phyloP scores from a whole-genome alignment of 2,797 vertebrate genomes.

The Rhynchotus rufescens region DNA sequence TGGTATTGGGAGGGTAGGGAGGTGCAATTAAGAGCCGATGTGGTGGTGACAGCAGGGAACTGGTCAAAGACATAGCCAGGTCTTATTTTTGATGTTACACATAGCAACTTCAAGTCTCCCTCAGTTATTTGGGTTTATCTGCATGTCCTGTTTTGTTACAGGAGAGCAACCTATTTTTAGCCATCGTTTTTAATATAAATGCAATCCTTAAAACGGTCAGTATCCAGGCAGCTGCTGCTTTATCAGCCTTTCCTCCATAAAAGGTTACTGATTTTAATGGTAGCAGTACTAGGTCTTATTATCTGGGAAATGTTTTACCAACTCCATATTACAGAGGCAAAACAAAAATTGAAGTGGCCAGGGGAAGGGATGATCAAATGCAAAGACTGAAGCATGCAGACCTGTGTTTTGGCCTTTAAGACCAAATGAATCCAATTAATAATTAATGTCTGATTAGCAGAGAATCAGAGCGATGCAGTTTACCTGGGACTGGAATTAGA shows the following conservation, averaged over 20 bases:
- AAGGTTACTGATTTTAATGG: neutral
- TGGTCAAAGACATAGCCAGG: neutral
- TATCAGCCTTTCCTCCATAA: neutral
- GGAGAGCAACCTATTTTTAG: neutral
- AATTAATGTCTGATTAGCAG: neutral
- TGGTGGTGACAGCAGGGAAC: neutral
- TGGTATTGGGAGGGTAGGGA: fast-evolving
- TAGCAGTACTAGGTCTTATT: neutral
- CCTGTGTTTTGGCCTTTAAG: neutral
- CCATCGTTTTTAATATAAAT: neutral
- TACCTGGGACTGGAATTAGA: neutral
- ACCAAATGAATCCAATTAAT: neutral
- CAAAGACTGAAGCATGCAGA: neutral
- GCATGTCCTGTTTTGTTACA: fast-evolving
- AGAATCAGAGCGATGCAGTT: neutral
- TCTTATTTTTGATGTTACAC: neutral
- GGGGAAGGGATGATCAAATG: neutral
- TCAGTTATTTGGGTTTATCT: neutral
- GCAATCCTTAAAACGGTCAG: neutral
- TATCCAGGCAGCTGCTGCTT: neutral
- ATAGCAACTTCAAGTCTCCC: neutral
- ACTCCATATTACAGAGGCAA: neutral
- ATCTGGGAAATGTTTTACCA: neutral
- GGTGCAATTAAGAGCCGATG: fast-evolving
- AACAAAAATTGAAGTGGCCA: neutral